A percentile compares a stretch with the other conserved stretches of the same genome.
Conservation (phyloP, 2,113 vertebrate species). For the Naja naja region DNA sequence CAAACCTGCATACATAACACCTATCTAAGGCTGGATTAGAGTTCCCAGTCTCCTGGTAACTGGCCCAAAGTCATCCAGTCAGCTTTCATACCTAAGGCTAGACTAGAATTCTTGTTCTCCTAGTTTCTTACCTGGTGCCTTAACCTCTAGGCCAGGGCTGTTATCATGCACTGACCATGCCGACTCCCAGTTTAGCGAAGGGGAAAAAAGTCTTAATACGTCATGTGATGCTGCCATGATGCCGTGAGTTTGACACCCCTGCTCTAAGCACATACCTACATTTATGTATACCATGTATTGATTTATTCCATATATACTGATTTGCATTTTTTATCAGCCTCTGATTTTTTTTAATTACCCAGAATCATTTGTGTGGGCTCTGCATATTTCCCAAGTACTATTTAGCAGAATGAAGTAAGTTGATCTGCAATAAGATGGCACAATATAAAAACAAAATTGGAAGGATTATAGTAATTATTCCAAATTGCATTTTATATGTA, state of each 20-base stretch:
- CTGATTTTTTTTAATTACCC: background rate
- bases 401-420: background rate
- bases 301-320: background rate
- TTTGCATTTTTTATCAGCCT: background rate
- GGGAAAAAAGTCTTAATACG: too few relatives aligned
- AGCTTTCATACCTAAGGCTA: too few relatives aligned
- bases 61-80: too few relatives aligned
- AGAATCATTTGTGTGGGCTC: background rate
- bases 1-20: too few relatives aligned
- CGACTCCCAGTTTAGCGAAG: too few relatives aligned
- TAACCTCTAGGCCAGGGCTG: background rate
- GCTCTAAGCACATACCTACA: background rate
- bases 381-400: background rate
- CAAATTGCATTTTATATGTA: background rate
- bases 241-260: too few relatives aligned
- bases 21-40: too few relatives aligned
- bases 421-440: background rate
- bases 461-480: background rate
- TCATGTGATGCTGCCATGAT: too few relatives aligned
- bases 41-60: too few relatives aligned
- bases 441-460: background rate
- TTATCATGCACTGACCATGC: too few relatives aligned
- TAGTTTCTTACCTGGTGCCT: background rate
- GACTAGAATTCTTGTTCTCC: background rate
- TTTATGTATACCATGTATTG: background rate